Conservation (phyloP, 2,888 invertebrate genomes). For the Ethmia dodecea region DNA sequence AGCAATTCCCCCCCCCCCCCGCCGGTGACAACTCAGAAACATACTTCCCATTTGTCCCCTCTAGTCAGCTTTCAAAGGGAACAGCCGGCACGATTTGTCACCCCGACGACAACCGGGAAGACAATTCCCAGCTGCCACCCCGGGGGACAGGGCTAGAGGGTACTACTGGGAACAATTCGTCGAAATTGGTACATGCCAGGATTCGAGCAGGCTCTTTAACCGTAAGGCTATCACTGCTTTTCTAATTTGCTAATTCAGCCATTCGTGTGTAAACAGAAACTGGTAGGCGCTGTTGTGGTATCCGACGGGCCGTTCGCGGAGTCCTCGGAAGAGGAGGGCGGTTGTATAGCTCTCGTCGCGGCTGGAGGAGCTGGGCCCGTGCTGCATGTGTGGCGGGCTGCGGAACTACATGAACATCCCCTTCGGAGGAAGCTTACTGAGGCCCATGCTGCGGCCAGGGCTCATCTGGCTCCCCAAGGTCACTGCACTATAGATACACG, state of each 20-base stretch:
- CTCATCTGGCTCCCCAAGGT: slow-evolving; percentile 31
- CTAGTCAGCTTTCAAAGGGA: no score
- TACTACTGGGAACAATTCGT: no score
- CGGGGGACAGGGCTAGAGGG: no score
- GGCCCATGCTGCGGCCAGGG: slow-evolving; percentile 79
- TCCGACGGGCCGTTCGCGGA: slow-evolving; percentile 76
- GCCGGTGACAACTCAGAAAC: no score
- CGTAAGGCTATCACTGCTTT: background rate
- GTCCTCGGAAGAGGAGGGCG: slow-evolving; percentile 63
- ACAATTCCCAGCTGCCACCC: no score
- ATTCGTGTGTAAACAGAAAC: slow-evolving; percentile 43
- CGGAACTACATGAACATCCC: slow-evolving; percentile 87
- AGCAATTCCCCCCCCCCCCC: no score
- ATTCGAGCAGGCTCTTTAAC: no score
- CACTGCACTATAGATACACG: no score
- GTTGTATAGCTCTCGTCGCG: slow-evolving; percentile 65
- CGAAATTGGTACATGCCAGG: no score
- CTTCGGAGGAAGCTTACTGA: slow-evolving; percentile 85
- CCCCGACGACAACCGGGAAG: no score
- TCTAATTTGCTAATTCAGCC: background rate
- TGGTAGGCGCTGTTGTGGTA: slow-evolving; percentile 83
- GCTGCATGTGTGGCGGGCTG: slow-evolving; percentile 86
- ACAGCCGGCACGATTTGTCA: no score
- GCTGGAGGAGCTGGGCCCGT: slow-evolving; percentile 80
- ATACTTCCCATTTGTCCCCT: no score